These are phyloP conservation scores for Pachydiplax longipennis DNA, from an alignment of 2,888 invertebrate genomes.

Conservation along the genomic window DNA sequence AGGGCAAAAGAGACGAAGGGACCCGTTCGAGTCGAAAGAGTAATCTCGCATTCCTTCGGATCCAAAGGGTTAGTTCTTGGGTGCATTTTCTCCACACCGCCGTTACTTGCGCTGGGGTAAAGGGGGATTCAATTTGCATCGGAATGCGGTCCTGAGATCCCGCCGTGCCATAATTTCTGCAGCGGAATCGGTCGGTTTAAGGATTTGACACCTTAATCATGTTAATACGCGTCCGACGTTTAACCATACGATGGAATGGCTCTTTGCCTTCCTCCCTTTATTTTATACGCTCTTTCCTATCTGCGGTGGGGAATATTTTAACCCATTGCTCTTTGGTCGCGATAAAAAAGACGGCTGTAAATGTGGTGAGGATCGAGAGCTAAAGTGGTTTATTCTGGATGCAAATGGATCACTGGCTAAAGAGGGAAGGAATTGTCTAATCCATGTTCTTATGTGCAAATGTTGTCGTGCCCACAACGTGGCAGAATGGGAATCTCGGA, in stretches of 20 bases:
- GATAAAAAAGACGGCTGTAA: not conserved
- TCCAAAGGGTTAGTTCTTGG: not conserved
- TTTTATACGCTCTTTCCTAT: not conserved
- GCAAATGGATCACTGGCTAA: no score
- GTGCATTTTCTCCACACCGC: not conserved
- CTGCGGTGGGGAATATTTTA: not conserved
- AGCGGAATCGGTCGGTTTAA: not conserved
- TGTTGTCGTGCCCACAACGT: no score
- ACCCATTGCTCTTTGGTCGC: not conserved
- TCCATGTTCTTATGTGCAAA: no score
- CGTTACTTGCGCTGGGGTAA: not conserved
- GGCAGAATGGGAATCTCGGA: no score
- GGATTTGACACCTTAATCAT: not conserved
- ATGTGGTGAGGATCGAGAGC: no score
- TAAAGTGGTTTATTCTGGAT: no score
- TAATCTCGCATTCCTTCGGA: not conserved
- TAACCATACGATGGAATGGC: not conserved
- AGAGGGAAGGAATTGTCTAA: no score
- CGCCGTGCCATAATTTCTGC: not conserved
- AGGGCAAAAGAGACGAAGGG: not conserved
- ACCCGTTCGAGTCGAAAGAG: not conserved
- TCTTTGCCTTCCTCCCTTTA: not conserved
- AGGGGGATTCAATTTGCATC: not conserved
- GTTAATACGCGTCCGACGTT: not conserved
- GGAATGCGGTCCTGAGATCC: not conserved